Conservation (phyloP, 2,888 invertebrate genomes). For the Muscina levida region DNA sequence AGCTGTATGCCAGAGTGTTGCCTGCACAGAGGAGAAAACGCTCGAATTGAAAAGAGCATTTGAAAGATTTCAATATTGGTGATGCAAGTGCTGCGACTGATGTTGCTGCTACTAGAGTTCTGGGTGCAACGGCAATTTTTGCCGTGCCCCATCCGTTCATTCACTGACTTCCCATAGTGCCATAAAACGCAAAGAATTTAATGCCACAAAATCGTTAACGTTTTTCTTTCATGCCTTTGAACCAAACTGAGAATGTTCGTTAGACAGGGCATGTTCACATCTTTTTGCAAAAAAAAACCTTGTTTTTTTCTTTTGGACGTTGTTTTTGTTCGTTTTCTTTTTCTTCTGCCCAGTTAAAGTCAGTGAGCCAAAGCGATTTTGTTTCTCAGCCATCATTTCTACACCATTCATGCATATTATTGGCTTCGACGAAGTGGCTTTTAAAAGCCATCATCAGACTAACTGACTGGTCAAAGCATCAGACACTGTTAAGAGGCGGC, state of each 20-base stretch:
- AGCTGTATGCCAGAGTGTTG: background rate
- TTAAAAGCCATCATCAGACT: slow-evolving; percentile 58
- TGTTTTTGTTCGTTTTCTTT: slow-evolving; percentile 18
- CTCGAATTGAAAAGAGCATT: slow-evolving; percentile 4
- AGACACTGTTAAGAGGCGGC: background rate
- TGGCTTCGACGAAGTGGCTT: slow-evolving; percentile 62
- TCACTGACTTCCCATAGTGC: background rate
- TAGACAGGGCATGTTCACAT: slow-evolving; percentile 54
- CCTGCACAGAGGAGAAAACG: background rate
- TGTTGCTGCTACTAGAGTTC: background rate
- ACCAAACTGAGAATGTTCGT: slow-evolving; percentile 41
- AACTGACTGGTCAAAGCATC: background rate
- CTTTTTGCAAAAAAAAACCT: slow-evolving; percentile 51
- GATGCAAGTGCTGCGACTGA: background rate
- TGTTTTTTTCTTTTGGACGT: too few species aligned
- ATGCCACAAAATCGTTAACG: background rate
- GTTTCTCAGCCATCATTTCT: slow-evolving; percentile 36
- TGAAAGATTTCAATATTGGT: slow-evolving; percentile 30
- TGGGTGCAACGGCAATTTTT: background rate
- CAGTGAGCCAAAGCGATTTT: slow-evolving; percentile 30
- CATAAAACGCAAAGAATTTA: slow-evolving; percentile 29
- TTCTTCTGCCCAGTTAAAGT: background rate
- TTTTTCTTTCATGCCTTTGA: background rate
- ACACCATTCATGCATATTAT: slow-evolving; percentile 66
- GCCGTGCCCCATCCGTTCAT: background rate